phyloP scores from a whole-genome alignment of 2,888 invertebrate species.

The Phengaris alcon region DNA sequence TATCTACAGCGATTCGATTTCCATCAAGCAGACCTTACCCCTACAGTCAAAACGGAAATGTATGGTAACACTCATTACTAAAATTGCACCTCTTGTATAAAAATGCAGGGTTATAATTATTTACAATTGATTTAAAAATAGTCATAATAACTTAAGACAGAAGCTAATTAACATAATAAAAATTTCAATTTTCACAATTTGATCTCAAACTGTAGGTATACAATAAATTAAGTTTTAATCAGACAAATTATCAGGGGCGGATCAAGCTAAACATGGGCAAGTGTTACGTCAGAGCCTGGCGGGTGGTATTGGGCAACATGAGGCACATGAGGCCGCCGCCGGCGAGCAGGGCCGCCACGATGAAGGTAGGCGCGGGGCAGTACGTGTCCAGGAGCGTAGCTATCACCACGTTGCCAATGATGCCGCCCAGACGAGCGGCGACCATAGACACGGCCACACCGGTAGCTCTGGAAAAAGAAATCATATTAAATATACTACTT shows the following conservation, averaged over 20 bases:
- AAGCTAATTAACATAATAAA: not conserved
- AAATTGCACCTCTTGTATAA: not conserved
- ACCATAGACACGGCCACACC: constrained; percentile 95
- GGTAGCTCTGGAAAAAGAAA: constrained; percentile 82
- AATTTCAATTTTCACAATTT: not conserved
- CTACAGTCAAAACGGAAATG: not conserved
- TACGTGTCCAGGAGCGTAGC: constrained; percentile 91
- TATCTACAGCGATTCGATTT: constrained; percentile 55
- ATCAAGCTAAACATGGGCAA: not conserved
- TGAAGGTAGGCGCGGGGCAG: constrained; percentile 95
- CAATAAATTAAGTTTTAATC: too few relatives aligned
- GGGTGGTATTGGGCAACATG: constrained; percentile 93
- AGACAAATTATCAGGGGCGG: not conserved
- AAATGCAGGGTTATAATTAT: not conserved
- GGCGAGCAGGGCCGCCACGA: constrained; percentile 90
- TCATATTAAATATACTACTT: too few relatives aligned
- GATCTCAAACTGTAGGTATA: too few relatives aligned
- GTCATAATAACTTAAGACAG: not conserved
- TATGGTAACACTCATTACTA: not conserved
- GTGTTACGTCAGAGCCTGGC: constrained; percentile 82
- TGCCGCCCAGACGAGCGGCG: constrained; percentile 92
- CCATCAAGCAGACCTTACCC: constrained; percentile 46
- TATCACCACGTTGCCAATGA: constrained; percentile 91
- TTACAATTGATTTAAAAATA: not conserved
- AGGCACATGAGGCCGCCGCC: constrained; percentile 93